Evolutionary conservation across 2,113 vertebrate species (phyloP).

Genomic region (Aleadryas rufinucha): DNA sequence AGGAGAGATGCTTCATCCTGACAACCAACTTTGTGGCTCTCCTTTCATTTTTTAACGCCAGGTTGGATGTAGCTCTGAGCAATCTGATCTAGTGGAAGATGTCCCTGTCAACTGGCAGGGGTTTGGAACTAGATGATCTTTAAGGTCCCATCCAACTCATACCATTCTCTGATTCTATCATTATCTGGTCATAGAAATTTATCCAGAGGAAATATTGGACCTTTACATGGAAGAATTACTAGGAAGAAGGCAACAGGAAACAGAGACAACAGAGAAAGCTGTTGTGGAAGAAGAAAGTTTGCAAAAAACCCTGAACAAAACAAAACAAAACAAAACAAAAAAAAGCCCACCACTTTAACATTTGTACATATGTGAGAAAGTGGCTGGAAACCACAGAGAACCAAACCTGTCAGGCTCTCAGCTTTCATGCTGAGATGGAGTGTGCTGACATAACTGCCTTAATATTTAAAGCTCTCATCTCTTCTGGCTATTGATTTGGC

Average conservation of each 20-base stretch:
- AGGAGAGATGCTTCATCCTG: not conserved
- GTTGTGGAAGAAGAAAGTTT: not conserved
- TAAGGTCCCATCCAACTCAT: not conserved
- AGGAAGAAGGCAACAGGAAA: not conserved
- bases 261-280: not conserved
- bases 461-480: constrained; percentile 33
- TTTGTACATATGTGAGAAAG: not conserved
- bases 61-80: not conserved
- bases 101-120: not conserved
- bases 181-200: not conserved
- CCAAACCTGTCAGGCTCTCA: not conserved
- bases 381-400: not conserved
- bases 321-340: rapidly evolving
- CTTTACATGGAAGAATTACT: not conserved
- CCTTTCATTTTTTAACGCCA: not conserved
- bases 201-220: not conserved
- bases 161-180: not conserved
- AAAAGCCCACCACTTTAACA: not conserved
- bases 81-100: not conserved
- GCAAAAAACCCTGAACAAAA: not conserved
- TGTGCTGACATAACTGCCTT: not conserved
- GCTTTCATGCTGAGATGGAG: not conserved
- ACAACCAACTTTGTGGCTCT: no score
- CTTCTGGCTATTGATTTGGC: constrained; percentile 38
- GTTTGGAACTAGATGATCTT: not conserved